Base-by-base conservation (phyloP, 2,888 invertebrate species). In the Meta bourneti region DNA sequence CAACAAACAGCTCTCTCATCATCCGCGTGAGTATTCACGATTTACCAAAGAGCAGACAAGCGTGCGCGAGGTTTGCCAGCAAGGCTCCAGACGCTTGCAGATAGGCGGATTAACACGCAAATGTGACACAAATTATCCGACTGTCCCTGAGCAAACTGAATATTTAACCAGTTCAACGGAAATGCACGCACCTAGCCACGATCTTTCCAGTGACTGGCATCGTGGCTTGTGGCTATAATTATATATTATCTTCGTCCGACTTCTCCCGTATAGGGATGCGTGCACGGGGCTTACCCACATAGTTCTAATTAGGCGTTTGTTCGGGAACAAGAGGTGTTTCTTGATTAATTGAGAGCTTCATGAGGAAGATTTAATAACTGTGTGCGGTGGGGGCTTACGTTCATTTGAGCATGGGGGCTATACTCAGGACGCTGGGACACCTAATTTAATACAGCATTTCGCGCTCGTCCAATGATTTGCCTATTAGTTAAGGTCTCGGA, bases 51-150 rank as follows among this genome's bases (percentile, higher is more conserved):
- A 82, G 69, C 72, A 82, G 69, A 77, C 89, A 89, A 89, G 81
- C 74, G 19, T 74, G 81, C 69, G 8, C 51, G 71, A n/a, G 71
- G 78, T 72, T 52, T 54, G 74, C 54, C 19, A 16, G 51, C 75
- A 82, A 75, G 77, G 34, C 34, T 52, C 78, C 16, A 71, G 79
- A 86, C 52, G 51, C 78, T 75, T 70, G 34, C 77, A 89, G 79
- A 88, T 82, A 51, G 77, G 20, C 72, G 80, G 84, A 90, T 90
- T 85, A 90, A 80, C 90, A 90, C 85, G 90, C 90, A 90, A 85
- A 90, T 90, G 85, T 90, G 90, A 90, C 90, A 90, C 90, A 90
- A 90, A 90, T 90, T 90, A 90, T 90, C 90, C 85, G 75, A 85
- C 90, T 84, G 90, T 85, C 85, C 61, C 90, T 74, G 74, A 13